These are phyloP conservation scores for Bembecia ichneumoniformis DNA, from an alignment of 2,888 invertebrate genomes.

Conservation along the genomic window DNA sequence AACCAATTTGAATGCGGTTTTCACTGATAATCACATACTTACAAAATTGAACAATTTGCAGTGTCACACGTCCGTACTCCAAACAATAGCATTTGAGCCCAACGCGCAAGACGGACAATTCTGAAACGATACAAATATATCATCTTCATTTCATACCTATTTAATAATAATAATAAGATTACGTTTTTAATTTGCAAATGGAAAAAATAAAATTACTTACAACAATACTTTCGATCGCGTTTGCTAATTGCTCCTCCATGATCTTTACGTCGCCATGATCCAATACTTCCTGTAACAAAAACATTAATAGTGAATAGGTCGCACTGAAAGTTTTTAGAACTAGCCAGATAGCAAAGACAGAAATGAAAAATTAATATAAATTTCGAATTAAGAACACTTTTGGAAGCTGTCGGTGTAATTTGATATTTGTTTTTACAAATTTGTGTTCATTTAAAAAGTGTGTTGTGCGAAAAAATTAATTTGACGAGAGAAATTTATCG, in stretches of 20 bases:
- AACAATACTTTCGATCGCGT: conserved; percentile 69
- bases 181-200: background rate
- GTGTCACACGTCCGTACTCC: conserved; percentile 65
- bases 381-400: no score
- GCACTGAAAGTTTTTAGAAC: no score
- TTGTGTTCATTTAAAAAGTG: no score
- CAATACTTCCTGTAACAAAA: conserved; percentile 53
- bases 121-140: conserved; percentile 22
- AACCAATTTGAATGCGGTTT: no score
- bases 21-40: background rate
- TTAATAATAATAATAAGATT: background rate
- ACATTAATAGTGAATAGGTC: background rate
- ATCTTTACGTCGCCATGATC: conserved; percentile 67
- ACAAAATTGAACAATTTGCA: conserved; percentile 10
- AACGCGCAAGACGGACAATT: conserved; percentile 71
- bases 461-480: no score
- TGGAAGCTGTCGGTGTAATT: no score
- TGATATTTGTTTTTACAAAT: no score
- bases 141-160: background rate
- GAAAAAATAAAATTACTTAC: conserved; percentile 34
- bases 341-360: no score
- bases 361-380: no score
- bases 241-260: conserved; percentile 67
- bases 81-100: conserved; percentile 70
- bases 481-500: no score